phyloP scores from a whole-genome alignment of 2,797 vertebrate genomes.

The Eremophila alpestris region DNA sequence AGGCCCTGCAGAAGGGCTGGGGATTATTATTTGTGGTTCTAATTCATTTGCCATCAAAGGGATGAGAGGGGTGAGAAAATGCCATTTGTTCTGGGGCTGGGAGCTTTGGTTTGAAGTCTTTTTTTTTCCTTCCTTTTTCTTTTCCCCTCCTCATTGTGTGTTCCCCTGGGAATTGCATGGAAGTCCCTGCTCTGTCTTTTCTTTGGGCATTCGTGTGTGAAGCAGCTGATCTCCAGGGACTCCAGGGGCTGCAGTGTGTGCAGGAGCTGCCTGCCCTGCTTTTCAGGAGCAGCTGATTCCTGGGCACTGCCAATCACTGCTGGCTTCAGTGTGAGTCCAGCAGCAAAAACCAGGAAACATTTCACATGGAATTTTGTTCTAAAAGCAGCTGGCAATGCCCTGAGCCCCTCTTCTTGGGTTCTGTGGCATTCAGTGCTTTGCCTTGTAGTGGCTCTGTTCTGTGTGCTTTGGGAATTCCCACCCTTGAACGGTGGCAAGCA shows the following conservation, averaged over 20 bases:
- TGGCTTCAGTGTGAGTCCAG: fast-evolving
- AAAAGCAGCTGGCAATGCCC: neutral
- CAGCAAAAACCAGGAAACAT: neutral
- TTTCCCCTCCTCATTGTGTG: neutral
- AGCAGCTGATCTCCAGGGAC: neutral
- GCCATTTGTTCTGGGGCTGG: constrained; percentile 47
- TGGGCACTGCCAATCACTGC: neutral
- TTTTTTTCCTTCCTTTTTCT: neutral
- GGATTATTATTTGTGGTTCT: constrained; percentile 49
- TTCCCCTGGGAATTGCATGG: neutral
- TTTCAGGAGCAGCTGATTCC: neutral
- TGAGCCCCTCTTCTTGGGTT: neutral
- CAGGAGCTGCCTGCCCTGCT: neutral
- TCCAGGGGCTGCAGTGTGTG: neutral
- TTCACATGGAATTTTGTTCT: neutral
- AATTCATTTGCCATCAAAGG: constrained; percentile 58
- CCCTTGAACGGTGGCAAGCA: neutral
- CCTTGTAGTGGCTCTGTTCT: fast-evolving
- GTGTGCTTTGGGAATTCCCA: neutral
- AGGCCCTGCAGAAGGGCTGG: neutral
- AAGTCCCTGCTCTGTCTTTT: neutral
- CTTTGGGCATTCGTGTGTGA: neutral
- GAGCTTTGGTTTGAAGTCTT: constrained; percentile 16
- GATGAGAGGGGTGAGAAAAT: constrained; percentile 52
- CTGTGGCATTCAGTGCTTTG: neutral